Evolutionary conservation across 1,140 invertebrate species (phyloP), one percentile per base, ranked within the genome.

Genomic region (Pseudachorutes palmiensis): DNA sequence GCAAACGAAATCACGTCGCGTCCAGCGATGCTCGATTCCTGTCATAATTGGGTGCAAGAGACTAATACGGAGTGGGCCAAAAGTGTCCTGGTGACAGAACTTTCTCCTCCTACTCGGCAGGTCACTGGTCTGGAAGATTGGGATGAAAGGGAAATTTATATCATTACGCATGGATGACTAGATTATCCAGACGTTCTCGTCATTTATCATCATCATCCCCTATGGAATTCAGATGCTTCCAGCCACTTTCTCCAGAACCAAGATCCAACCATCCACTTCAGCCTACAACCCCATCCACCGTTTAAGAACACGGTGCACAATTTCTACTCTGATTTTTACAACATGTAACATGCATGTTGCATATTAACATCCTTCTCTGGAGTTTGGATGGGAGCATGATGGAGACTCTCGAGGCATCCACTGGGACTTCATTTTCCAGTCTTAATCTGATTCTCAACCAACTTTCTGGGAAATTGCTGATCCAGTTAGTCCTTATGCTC

Each of bases 111-210:
- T 41, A 19, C 5, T 5, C 19, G 5, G 36, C 36, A 9, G 36
- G 36, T n/a, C n/a, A n/a, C n/a, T n/a, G n/a, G n/a, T n/a, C n/a
- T 51, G 29, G 22, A 51, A 51, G 2, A 19, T 22, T 14, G 31
- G 3, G 32, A 51, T 31, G n/a, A 28, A 19, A 36, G 33, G 31
- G 19, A 33, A 57, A 22, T 57, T 33, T 51, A 31, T 55, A 14
- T 55, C 2, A 57, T 67, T 26, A 61, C 29, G 59, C 36, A 41
- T 41, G 36, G 36, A 41, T 41, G 36, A 41, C 5, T 41, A 41
- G 19, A 41, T 41, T 41, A 41, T 41, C 19, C 36, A 5, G 5
- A 5, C 36, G 5, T 41, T 19, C 36, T 19, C 19, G 36, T 41
- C 36, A 41, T 41, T 41, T 41, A 41, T 41, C 36, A 41, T 41